phyloP scores from a whole-genome alignment of 1,140 invertebrate genomes.

The Neodiprion lecontei region DNA sequence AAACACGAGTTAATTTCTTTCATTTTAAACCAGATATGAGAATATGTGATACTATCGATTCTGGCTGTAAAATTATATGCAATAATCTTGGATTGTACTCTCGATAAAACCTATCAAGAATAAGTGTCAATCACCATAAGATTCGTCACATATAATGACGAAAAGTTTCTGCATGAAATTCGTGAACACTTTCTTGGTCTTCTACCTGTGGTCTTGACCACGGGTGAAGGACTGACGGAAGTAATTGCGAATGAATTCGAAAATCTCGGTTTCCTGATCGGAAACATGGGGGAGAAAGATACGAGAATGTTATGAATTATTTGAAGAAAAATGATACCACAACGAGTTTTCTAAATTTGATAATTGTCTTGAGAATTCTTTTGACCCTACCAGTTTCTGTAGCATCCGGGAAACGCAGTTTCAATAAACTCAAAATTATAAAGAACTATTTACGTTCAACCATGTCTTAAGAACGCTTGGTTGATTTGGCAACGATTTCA shows the following conservation, averaged over 20 bases:
- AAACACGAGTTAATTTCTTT: constrained; percentile 27
- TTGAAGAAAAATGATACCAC: not conserved
- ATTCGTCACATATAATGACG: constrained; percentile 28
- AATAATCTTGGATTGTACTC: constrained; percentile 29
- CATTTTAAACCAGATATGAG: constrained; percentile 18
- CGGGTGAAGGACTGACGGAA: constrained; percentile 28
- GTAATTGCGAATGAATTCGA: constrained; percentile 27
- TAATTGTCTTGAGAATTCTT: not conserved
- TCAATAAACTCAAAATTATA: not conserved
- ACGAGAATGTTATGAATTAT: constrained; percentile 42
- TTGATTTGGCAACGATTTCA: not conserved
- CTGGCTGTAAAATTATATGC: not conserved
- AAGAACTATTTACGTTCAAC: not conserved
- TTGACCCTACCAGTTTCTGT: not conserved
- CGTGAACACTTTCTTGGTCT: constrained; percentile 34
- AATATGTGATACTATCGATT: constrained; percentile 23
- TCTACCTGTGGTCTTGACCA: constrained; percentile 22
- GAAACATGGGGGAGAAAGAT: constrained; percentile 44
- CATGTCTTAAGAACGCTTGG: not conserved
- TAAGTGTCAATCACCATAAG: constrained; percentile 31
- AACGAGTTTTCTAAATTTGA: not conserved
- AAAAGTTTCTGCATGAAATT: constrained; percentile 15
- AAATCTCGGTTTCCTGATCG: constrained; percentile 23
- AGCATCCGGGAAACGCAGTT: not conserved
- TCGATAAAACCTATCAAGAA: constrained; percentile 27